Conservation (phyloP, 1,140 invertebrate species). For the Euura lappo region DNA sequence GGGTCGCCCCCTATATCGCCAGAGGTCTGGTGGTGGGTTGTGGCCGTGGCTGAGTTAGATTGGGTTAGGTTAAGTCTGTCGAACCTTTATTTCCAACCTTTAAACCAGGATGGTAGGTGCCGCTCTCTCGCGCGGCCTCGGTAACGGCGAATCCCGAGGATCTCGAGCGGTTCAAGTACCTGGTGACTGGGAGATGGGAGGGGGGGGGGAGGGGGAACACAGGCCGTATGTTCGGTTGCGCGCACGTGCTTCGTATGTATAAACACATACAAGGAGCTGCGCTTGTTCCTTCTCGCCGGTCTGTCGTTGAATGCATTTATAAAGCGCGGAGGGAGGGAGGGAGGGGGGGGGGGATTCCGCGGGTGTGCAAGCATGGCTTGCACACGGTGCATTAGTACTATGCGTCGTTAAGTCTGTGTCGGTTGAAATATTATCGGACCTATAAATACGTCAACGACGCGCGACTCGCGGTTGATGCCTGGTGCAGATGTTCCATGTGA, state of each 20-base stretch:
- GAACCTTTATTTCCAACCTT: neutral
- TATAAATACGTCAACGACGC: conserved; percentile 7
- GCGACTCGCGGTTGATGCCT: neutral
- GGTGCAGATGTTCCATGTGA: neutral
- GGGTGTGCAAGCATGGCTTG: no score
- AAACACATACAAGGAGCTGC: neutral
- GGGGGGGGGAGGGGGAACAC: neutral
- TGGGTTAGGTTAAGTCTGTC: neutral
- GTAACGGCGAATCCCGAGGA: neutral
- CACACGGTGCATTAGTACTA: neutral
- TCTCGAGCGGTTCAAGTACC: conserved; percentile 6
- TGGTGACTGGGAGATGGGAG: neutral
- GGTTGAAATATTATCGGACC: neutral
- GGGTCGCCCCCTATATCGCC: neutral
- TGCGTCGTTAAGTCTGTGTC: neutral
- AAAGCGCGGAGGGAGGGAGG: no score
- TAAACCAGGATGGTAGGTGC: no score
- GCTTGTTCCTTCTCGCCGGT: no score
- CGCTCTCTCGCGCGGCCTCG: neutral
- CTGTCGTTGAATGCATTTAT: no score
- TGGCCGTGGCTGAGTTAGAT: no score
- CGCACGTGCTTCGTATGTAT: conserved; percentile 6
- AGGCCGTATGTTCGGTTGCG: conserved; percentile 1
- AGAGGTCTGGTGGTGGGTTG: neutral
- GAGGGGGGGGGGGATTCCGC: no score